Evolutionary conservation across 2,888 invertebrate species (phyloP), one percentile per base, ranked within the genome.

Genomic region (Cheilosia urbana): DNA sequence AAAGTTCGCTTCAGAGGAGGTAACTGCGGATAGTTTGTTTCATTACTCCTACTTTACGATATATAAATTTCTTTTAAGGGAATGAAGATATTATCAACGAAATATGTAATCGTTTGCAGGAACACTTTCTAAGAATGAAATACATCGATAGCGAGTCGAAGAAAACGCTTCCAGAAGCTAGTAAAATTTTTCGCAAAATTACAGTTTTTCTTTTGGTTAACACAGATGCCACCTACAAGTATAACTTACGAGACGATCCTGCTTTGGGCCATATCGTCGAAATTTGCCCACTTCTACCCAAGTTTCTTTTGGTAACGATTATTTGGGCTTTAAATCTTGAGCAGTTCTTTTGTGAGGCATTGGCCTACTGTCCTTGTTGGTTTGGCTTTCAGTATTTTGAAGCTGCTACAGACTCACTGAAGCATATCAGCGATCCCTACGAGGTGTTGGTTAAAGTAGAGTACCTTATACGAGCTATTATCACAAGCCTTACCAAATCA

Each of bases 1-100:
- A 90, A 91, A 84, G 83, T 91, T 17, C 87, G 89, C 49, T 90
- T 89, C 75, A 89, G 89, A 7, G 90, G 90, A 82, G 91, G 91
- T 19, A 21, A 11, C 15, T 13, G 2, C 7, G 11, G 0, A 6
- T 71, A 47, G 19, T 11, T 9, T 53, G 2, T 49, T 0, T 3
- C 4, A 9, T 30, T 30, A 9, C 17, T 9, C 15, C 4, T 34
- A 27, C 3, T 62, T 24, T 0, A 21, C 27, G 34, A 63, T 27
- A 15, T n/a, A 51, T 24, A 24, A 51, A 11, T 30, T 49, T 24
- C n/a, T 45, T 75, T 75, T 7, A 34, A 91, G 90, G 90, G 0
- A 90, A 90, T 77, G 90, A 90, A 24, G 68, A 88, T 2, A 79
- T 89, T n/a, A 89, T 91, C 3, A 82, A 88, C 21, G 90, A 91